Base-by-base conservation (phyloP, 2,888 invertebrate species). In the Unio pictorum region DNA sequence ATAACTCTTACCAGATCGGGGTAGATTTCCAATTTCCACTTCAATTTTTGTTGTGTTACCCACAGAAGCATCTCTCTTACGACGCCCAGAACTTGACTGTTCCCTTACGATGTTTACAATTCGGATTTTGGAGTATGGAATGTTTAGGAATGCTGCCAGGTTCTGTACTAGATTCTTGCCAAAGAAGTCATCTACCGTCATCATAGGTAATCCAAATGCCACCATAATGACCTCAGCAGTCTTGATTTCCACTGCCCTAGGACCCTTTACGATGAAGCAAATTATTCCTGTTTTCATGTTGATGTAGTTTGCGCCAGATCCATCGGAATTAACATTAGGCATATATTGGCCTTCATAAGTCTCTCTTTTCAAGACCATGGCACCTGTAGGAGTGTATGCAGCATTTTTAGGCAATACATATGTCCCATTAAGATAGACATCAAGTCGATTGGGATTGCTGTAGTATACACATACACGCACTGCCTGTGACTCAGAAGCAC, bases 101-200 rank as follows among this genome's bases (percentile, higher is more conserved):
- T 81, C 86, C 26, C 74, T 74, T 3, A 86, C 81, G 5, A 84
- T 79, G 64, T 84, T 76, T 45, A 84, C 83, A 17, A 84, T 74
- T 17, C 85, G 69, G 3, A 88, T 82, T 70, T 87, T 87, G 7
- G 72, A 72, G 5, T 80, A 62, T 8, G 84, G 81, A 59, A 88
- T 78, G 55, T 75, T 74, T 18, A 88, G 77, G 75, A 88, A 86
- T 0, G 73, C 64, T 0, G 87, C 87, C 45, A 88, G 66, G 63
- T 87, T 87, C 30, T 77, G 74, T 23, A 88, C 73, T 17, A 88
- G 66, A 55, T 83, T 82, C 8, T 80, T 81, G 0, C 87, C 87
- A 71, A 83, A 89, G 78, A 89, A 88, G 8, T 88, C 83, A 45
- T 83, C 84, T 0, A 85, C 83, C 1, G 83, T 83, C 73, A 89